Evolutionary conservation across 1,140 invertebrate genomes (phyloP), one percentile per base, ranked within the genome.

Genomic region (Sycobia sp.): DNA sequence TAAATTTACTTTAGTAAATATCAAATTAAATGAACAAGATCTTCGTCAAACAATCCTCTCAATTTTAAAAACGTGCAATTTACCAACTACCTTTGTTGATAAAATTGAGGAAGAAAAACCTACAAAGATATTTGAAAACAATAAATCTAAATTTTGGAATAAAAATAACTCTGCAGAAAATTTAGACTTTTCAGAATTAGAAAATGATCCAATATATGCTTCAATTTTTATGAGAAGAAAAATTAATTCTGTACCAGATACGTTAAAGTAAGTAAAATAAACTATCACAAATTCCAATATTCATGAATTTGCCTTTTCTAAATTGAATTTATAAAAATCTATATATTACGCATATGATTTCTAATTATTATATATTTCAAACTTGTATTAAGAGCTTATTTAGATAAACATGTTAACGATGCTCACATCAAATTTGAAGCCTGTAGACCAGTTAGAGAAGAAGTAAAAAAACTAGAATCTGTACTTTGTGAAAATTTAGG

Each of bases 51-150:
- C 91, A n/a, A 88, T 96, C 41, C 80, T 88, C 8, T 87, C 86
- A 61, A 89, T 96, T 62, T 81, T 96, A 57, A 88, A 89, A 74
- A 86, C 89, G 16, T 95, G 92, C 79, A 87, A 91, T 76, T 83
- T 96, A 39, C 88, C 92, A 20, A 93, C 93, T 27, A 89, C 89
- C 16, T 94, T 92, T 80, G 82, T 95, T 2, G 90, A 94, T 70
- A 90, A 86, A 76, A 86, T 92, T 9, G 67, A 78, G 49, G 73
- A 74, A 5, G 63, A 72, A 27, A 65, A 78, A 44, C 68, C 76
- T 25, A 53, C 58, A 20, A 59, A 23, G 50, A 46, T 34, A 16
- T 50, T 43, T 43, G 67, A 25, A 49, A 58, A 50, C 54, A 59
- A 67, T 23, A 76, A 69, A 38, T 70, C 63, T 60, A 72, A 13